These are phyloP conservation scores for Cylloceria caligata DNA, from an alignment of 2,888 invertebrate species.

Conservation along the genomic window DNA sequence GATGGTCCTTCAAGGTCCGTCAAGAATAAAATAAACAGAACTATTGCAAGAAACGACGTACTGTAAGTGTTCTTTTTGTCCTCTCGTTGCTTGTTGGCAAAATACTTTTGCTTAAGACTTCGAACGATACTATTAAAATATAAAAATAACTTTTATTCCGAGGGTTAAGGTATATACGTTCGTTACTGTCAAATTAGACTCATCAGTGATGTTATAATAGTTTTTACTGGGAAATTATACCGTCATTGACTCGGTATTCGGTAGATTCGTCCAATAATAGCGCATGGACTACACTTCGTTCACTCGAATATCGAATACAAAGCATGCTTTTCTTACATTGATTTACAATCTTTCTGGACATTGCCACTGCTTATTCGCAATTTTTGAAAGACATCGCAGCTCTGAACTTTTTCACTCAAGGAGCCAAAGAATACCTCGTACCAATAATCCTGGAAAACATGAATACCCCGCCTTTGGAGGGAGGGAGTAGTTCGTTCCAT, in stretches of 20 bases:
- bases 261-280: too few relatives aligned
- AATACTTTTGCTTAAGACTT: constrained; percentile 10
- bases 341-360: constrained; percentile 57
- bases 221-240: constrained; percentile 2
- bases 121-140: constrained; percentile 42
- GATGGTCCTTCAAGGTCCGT: constrained; percentile 52
- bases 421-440: constrained; percentile 29
- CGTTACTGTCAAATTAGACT: constrained; percentile 28
- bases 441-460: constrained; percentile 24
- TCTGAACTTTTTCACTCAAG: constrained; percentile 2
- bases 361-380: background rate
- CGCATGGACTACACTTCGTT: constrained; percentile 27
- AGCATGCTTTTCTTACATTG: constrained; percentile 56
- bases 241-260: too few relatives aligned
- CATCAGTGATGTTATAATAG: constrained; percentile 16
- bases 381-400: background rate
- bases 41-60: constrained; percentile 58
- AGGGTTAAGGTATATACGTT: constrained; percentile 1
- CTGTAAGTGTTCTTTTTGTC: constrained; percentile 41
- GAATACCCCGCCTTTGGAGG: constrained; percentile 18
- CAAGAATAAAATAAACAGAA: constrained; percentile 63
- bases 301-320: constrained; percentile 44
- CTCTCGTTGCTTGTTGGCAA: constrained; percentile 12
- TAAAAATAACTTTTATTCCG: constrained; percentile 21
- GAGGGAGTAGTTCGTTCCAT: too few relatives aligned